Evolutionary conservation across 2,888 invertebrate genomes (phyloP), one percentile per base, ranked within the genome.

Genomic region (Hypercompe scribonia): DNA sequence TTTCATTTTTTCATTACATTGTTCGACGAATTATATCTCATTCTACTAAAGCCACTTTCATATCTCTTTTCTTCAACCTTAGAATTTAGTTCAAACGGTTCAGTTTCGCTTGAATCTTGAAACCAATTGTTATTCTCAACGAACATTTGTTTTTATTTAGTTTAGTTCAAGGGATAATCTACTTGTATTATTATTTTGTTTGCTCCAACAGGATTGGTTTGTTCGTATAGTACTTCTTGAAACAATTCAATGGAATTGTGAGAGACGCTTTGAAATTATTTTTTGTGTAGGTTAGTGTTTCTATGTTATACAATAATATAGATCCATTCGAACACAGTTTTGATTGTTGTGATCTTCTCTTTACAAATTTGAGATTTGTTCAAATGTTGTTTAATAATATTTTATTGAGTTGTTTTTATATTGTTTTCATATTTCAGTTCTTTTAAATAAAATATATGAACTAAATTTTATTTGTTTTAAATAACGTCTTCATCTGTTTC

Each of bases 131-230:
- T 80, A 65, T 77, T 75, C 76, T 50, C 69, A 46, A 67, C 58
- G 73, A 74, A 77, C 78, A 77, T 81, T 84, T 79, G 78, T 81
- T 82, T 81, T 85, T 86, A 85, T 87, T 86, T 84, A 83, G 74
- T 82, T 77, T 67, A 73, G 81, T 85, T 78, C 72, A 63, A 72
- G 69, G 65, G 74, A 77, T 81, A 81, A 86, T 83, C 78, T 77
- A 75, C 78, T 82, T 72, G 73, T 71, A 70, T 75, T 75, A 80
- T 78, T 74, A 69, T 79, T 80, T 82, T 79, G 75, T 86, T 83
- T 78, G 79, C 69, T 75, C 72, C 76, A 71, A 72, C 72, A 74
- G 65, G 67, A 76, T 80, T 68, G 71, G 71, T 65, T 74, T 61
- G 74, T 81, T 80, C 42, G 77, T 63, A 75, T 65, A 18, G 61